Base-by-base conservation (phyloP, 2,797 vertebrate species). In the Pangasius macronema region DNA sequence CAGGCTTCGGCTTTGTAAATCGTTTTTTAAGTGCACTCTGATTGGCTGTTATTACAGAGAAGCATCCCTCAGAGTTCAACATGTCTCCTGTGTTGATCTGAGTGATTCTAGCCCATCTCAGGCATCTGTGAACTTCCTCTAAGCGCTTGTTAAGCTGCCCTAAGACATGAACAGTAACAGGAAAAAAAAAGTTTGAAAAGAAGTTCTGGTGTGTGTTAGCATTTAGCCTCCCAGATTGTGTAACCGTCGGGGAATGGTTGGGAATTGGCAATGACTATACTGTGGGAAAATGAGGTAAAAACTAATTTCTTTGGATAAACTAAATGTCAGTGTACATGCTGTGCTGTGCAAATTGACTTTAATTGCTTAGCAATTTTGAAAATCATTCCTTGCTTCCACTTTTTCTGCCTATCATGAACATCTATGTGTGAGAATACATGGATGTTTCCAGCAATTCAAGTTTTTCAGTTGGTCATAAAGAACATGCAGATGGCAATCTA, bases 401-500 rank as follows among this genome's bases (percentile, higher is more conserved):
- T 39, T 82, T n/a, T 82, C 53, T 55, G 53, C 14, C n/a, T 57
- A 39, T 39, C 27, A 2, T 67, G 18, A 51, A 49, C n/a, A 24
- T 82, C 5, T 33, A 10, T 82, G 51, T 73, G 67, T 33, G 55
- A 59, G 70, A 16, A 57, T 51, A 16, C 51, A 79, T 27, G 61
- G 18, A 39, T 79, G 83, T 83, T 22, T 83, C 59, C 42, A 75
- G 49, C 61, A 79, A 39, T 55, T 53, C 61, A 27, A 11, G 55
- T 63, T 68, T 49, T 51, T 57, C 57, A 85, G 36, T 59, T 33
- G 82, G 33, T 61, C 68, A 88, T 63, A 82, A 82, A 88, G 67
- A 33, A 39, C 24, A 70, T 53, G 63, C 75, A 84, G 83, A 65
- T 65, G 77, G 84, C 46, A 87, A 65, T 88, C 65, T 75, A 63